Evolutionary conservation across 2,797 vertebrate genomes (phyloP).

Genomic region (Crax fasciolata): DNA sequence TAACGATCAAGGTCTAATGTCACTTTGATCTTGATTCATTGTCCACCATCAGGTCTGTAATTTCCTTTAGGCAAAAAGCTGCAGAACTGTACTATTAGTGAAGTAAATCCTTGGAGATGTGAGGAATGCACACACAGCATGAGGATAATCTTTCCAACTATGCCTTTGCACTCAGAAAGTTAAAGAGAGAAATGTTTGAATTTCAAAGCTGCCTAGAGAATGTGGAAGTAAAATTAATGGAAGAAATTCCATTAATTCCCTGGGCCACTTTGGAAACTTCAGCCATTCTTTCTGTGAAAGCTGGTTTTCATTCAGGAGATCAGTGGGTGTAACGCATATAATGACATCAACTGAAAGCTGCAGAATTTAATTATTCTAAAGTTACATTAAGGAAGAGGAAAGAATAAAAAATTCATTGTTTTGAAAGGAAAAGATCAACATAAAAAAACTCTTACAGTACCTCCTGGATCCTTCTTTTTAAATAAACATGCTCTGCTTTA

Average conservation of each 20-base stretch:
- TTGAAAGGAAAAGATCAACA: neutral
- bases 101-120: neutral
- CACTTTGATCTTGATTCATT: neutral
- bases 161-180: neutral
- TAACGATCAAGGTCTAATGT: neutral
- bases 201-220: neutral
- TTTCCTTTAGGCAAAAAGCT: neutral
- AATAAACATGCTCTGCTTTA: neutral
- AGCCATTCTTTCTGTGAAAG: neutral
- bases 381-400: neutral
- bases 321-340: neutral
- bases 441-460: neutral
- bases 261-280: neutral
- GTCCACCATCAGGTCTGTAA: neutral
- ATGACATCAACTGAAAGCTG: neutral
- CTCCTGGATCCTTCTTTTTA: neutral
- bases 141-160: neutral
- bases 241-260: neutral
- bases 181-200: neutral
- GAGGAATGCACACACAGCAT: neutral
- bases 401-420: neutral
- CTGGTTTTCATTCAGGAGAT: neutral
- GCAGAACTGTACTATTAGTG: neutral
- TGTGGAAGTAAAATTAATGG: neutral
- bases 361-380: neutral